Evolutionary conservation across 2,797 vertebrate species (phyloP).

Genomic region (Trichosurus vulpecula): DNA sequence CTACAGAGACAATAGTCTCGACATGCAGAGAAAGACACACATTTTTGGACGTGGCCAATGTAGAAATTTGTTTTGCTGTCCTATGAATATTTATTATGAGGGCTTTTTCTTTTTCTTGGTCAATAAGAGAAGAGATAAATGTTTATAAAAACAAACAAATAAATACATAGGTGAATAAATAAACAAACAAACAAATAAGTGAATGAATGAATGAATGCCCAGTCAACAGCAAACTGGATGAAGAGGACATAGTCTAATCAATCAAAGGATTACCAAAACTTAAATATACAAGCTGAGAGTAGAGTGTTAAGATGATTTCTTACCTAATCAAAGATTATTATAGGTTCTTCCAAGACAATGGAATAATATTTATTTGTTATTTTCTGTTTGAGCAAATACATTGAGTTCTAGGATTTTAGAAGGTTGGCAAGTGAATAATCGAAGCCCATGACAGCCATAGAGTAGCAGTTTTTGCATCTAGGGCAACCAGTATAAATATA

Average conservation of each 20-base stretch:
- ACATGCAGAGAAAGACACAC: background rate
- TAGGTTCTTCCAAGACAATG: background rate
- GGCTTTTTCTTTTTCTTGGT: background rate
- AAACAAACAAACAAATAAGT: background rate
- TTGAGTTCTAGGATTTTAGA: background rate
- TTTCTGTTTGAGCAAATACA: background rate
- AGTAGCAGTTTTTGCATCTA: background rate
- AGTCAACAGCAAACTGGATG: background rate
- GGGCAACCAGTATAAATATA: background rate
- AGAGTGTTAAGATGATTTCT: background rate
- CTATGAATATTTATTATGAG: background rate
- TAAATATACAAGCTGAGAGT: background rate
- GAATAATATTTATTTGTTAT: background rate
- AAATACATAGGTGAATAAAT: background rate
- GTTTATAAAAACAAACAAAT: background rate
- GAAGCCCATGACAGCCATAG: background rate
- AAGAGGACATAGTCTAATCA: background rate
- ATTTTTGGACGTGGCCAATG: background rate
- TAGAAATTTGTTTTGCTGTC: background rate
- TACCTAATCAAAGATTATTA: background rate
- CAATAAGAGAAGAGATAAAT: background rate
- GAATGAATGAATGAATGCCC: background rate
- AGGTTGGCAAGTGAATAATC: background rate
- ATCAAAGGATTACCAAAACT: background rate
- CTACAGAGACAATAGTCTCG: background rate